Evolutionary conservation across 2,888 invertebrate species (phyloP).

Genomic region (Ochlodes sylvanus): DNA sequence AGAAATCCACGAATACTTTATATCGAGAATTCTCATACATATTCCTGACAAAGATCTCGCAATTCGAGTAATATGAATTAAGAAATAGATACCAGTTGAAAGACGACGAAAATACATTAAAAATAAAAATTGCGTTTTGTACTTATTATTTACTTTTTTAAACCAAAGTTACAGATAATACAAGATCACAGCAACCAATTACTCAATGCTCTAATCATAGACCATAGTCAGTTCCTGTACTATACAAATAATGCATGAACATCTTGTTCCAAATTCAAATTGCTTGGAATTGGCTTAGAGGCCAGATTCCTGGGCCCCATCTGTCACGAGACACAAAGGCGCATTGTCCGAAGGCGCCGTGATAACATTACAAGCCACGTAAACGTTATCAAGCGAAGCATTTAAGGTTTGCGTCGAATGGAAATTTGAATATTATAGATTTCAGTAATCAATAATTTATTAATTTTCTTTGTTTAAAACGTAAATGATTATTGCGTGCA

Average conservation of each 20-base stretch:
- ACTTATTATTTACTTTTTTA: no score
- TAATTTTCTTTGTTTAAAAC: not conserved
- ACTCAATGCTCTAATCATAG: no score
- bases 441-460: not conserved
- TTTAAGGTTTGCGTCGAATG: not conserved
- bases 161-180: no score
- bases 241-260: conserved; percentile 7
- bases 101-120: no score
- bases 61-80: not conserved
- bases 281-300: conserved; percentile 48
- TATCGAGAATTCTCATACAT: conserved; percentile 18
- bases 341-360: conserved; percentile 52
- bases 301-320: conserved; percentile 55
- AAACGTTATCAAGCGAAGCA: conserved; percentile 1
- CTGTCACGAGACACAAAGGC: conserved; percentile 65
- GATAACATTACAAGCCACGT: conserved; percentile 59
- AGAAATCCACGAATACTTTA: conserved; percentile 17
- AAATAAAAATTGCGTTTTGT: no score
- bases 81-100: not conserved
- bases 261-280: conserved; percentile 14
- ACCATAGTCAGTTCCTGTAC: not conserved
- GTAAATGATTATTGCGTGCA: not conserved
- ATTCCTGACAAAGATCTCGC: conserved; percentile 11
- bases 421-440: conserved; percentile 5
- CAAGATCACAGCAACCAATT: not conserved